A percentile compares a stretch with the other conserved stretches of the same genome.
Evolutionary conservation across 2,888 invertebrate species (phyloP).

Genomic region (Pyrrhia umbra): DNA sequence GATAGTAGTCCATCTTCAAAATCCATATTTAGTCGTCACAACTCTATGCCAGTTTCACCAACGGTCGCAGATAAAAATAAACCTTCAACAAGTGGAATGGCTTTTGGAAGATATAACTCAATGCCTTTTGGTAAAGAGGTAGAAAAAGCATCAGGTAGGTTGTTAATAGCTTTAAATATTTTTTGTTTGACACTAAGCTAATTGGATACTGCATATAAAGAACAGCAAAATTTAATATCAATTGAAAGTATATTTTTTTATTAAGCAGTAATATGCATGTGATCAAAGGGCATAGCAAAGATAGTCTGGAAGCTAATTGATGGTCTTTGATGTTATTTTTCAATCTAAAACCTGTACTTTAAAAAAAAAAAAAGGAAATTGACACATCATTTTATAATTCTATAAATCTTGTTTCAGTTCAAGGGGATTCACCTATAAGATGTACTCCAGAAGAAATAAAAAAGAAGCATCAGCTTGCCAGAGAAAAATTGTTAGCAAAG

Average conservation of each 20-base stretch:
- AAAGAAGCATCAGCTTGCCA: slow-evolving; percentile 90
- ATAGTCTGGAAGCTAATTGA: too few relatives aligned
- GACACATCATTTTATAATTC: too few relatives aligned
- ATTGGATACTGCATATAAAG: too few relatives aligned
- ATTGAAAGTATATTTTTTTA: too few relatives aligned
- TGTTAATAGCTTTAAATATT: neutral
- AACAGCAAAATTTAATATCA: too few relatives aligned
- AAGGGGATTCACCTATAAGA: slow-evolving; percentile 82
- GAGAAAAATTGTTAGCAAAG: slow-evolving; percentile 90
- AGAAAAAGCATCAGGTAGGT: slow-evolving; percentile 66
- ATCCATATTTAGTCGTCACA: slow-evolving; percentile 80
- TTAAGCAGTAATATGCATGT: too few relatives aligned
- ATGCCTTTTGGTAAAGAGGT: slow-evolving; percentile 83
- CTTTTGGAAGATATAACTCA: slow-evolving; percentile 83
- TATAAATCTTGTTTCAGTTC: slow-evolving; percentile 57
- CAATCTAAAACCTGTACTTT: too few relatives aligned
- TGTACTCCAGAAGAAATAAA: slow-evolving; percentile 91
- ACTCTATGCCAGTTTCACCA: slow-evolving; percentile 87
- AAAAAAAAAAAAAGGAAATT: too few relatives aligned
- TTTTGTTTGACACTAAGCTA: too few relatives aligned
- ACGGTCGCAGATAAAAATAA: slow-evolving; percentile 70
- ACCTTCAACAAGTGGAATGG: slow-evolving; percentile 83
- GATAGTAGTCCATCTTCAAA: slow-evolving; percentile 78
- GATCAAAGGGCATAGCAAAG: too few relatives aligned
- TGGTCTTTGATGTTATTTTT: too few relatives aligned